Evolutionary conservation across 2,888 invertebrate genomes (phyloP), one percentile per base, ranked within the genome.

Genomic region (Andrena trimmerana): DNA sequence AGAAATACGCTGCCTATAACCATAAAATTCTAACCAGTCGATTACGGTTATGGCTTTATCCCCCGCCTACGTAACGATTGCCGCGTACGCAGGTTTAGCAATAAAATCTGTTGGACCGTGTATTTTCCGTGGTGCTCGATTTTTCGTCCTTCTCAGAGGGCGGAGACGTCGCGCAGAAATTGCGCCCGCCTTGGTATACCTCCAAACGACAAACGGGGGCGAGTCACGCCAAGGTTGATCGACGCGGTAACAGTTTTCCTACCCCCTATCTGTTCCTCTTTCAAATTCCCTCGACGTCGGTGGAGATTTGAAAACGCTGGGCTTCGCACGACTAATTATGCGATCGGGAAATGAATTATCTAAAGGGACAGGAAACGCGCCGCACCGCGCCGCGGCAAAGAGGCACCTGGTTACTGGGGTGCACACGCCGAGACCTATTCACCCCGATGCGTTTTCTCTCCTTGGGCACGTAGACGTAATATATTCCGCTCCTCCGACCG

Each of bases 401-500:
- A 50, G 60, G 6, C 10, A 71, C 59, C 63, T n/a, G 52, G 52
- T 59, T 50, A 29, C 31, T 42, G 33, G 60, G 48, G 42, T 70
- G 50, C 50, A 5, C 60, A 50, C 70, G 74, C 80, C 79, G 81
- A 74, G 81, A 52, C 81, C 67, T 67, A 82, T 82, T 83, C 82
- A 73, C 65, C 82, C 29, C 68, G 42, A 72, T 71, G 77, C 70
- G 71, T 80, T 70, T 68, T 79, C 62, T 76, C 59, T 72, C 59
- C 74, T 69, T 69, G 33, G 59, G 36, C 78, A 62, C 76, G 74
- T 76, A 81, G 33, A 59, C 42, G 68, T 71, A 68, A 78, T 85
- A 74, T 75, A 86, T 85, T 81, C 78, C 59, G 78, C 77, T 84
- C 86, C 78, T 76, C 62, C 60, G 52, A 73, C 57, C 66, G 77